These are phyloP conservation scores for Gnathonemus echidnorhynchus DNA, from an alignment of 2,113 vertebrate genomes.

Conservation along the genomic window DNA sequence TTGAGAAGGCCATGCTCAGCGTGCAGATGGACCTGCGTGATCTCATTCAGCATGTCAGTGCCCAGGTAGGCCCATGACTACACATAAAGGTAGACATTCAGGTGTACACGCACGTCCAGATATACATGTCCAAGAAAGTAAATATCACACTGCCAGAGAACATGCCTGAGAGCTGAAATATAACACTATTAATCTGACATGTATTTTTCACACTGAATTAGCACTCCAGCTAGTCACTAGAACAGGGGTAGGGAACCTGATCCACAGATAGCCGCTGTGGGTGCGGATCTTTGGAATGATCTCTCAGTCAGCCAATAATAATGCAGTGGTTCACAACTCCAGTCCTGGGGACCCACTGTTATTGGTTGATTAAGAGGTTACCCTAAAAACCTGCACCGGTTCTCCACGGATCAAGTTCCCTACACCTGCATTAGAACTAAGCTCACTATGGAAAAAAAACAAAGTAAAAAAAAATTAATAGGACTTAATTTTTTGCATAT, in stretches of 20 bases:
- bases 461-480: background rate
- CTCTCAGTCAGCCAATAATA: background rate
- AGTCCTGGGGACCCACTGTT: background rate
- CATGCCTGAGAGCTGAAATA: background rate
- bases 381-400: background rate
- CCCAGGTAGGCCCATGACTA: constrained; percentile 42
- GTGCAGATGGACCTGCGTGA: constrained; percentile 59
- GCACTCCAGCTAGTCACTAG: background rate
- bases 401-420: background rate
- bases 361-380: background rate
- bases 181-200: background rate
- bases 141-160: background rate
- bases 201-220: background rate
- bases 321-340: background rate
- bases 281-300: background rate
- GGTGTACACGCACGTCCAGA: background rate
- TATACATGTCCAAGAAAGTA: background rate
- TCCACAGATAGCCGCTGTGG: background rate
- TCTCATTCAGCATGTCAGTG: constrained; percentile 52
- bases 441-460: background rate
- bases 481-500: background rate
- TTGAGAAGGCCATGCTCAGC: constrained; percentile 43
- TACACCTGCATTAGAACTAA: background rate
- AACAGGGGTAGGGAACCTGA: background rate
- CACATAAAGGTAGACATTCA: background rate